Evolutionary conservation across 2,113 vertebrate species (phyloP).

Genomic region (Pholis gunnellus): DNA sequence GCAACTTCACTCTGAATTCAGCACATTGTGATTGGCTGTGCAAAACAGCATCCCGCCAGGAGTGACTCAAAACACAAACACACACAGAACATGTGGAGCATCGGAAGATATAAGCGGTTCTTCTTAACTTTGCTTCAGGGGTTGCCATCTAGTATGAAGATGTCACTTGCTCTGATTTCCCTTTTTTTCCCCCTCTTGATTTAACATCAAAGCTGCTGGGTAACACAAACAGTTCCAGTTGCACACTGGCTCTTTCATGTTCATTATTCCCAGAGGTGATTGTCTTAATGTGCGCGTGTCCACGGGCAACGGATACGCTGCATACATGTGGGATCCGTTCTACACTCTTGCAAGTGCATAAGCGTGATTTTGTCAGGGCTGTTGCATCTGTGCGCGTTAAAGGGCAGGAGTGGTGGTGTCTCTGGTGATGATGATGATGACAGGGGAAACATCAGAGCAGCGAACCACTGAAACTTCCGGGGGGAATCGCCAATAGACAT

Average conservation of each 20-base stretch:
- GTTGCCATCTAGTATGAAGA: constrained; percentile 39
- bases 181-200: constrained; percentile 30
- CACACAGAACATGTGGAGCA: constrained; percentile 27
- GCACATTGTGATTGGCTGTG: constrained; percentile 39
- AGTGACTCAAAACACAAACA: constrained; percentile 48
- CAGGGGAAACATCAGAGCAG: constrained; percentile 71
- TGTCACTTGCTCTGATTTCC: constrained; percentile 24
- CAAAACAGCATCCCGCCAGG: constrained; percentile 29
- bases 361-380: not conserved
- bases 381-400: constrained; percentile 10
- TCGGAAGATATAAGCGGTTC: constrained; percentile 41
- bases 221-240: constrained; percentile 25
- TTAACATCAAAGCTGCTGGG: constrained; percentile 61
- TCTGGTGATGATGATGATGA: constrained; percentile 70
- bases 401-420: constrained; percentile 40
- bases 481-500: constrained; percentile 61
- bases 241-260: constrained; percentile 55
- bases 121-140: constrained; percentile 25
- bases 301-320: not conserved
- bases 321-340: not conserved
- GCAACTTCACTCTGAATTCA: constrained; percentile 51
- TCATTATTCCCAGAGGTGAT: constrained; percentile 53
- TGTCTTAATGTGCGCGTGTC: constrained; percentile 17
- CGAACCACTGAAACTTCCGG: constrained; percentile 60
- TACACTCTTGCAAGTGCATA: not conserved